Evolutionary conservation across 2,113 vertebrate species (phyloP).

Genomic region (Erinaceus europaeus): DNA sequence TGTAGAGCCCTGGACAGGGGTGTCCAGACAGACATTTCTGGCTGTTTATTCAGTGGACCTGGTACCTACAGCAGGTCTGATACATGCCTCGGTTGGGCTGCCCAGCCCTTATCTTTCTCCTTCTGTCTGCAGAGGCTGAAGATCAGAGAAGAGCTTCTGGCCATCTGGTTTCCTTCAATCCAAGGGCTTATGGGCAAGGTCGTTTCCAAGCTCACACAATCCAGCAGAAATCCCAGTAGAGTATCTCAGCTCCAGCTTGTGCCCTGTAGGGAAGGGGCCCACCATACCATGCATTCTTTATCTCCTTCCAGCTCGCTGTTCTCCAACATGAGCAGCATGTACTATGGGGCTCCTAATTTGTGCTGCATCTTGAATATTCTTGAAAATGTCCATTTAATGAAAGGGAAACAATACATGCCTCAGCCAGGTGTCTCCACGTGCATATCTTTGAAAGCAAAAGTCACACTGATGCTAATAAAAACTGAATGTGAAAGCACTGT

Average conservation of each 20-base stretch:
- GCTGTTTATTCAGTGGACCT: not conserved
- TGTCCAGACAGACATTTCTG: not conserved
- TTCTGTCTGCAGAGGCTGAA: not conserved
- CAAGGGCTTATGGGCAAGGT: not conserved
- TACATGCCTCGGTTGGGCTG: not conserved
- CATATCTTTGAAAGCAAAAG: conserved; percentile 21
- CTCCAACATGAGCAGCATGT: conserved; percentile 17
- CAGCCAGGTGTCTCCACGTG: not conserved
- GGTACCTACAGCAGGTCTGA: not conserved
- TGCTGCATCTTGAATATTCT: conserved; percentile 62
- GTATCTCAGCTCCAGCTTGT: not conserved
- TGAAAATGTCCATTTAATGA: conserved; percentile 57
- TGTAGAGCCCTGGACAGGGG: not conserved
- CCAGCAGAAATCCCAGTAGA: not conserved
- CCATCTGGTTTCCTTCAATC: conserved; percentile 33
- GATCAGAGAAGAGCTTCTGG: not conserved
- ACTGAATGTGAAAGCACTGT: not conserved
- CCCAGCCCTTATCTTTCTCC: not conserved
- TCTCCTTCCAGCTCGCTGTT: not conserved
- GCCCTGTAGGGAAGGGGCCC: not conserved
- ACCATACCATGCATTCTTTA: conserved; percentile 16
- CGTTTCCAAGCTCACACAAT: not conserved
- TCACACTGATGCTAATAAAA: conserved; percentile 57
- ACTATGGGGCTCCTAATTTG: conserved; percentile 14
- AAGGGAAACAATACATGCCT: conserved; percentile 35